Base-by-base conservation (phyloP, 2,113 vertebrate species). In the Progne subis region DNA sequence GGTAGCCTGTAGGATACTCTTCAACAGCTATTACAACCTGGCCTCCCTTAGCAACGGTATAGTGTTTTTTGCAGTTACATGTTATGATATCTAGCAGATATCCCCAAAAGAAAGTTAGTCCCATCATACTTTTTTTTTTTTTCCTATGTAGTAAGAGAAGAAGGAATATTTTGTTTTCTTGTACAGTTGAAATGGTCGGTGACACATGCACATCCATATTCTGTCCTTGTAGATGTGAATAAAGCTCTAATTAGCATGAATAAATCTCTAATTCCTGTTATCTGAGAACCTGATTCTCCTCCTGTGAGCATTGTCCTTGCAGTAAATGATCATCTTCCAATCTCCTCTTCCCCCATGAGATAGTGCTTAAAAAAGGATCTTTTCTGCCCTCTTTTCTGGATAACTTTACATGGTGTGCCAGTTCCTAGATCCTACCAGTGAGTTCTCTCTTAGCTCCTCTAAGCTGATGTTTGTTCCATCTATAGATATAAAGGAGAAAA, bases 131-230 rank as follows among this genome's bases (percentile, higher is more conserved):
- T 37, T 37, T 41, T 43, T 86, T 74, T 91, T 75, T 44, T 4
- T 59, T 34, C 18, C 18, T 26, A 0, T 26, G 5, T 34, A 28
- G 6, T 43, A 50, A 61, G 46, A 75, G 8, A 31, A 67, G 41
- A 65, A 78, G 64, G 46, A 78, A 39, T 28, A 11, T n/a, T 74
- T 29, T 70, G 4, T 43, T 78, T 64, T 50, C 55, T 61, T 34
- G 37, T 12, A 16, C 8, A 46, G 50, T 21, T 64, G 5, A 85
- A 69, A 14, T 47, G 20, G 10, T 29, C 65, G 53, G 41, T 75
- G 50, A 34, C 25, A 50, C 0, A 0, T 41, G 29, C 29, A 52
- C 9, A 46, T 16, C 31, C 49, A 7, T 67, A 18, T 6, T 55
- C 20, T 8, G 14, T 60, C 18, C 16, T 74, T 75, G 8, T 37